Percentiles rank a stretch among this genome's conserved stretches.
Evolutionary conservation across 2,113 vertebrate species (phyloP).

Genomic region (Percina caprodes): DNA sequence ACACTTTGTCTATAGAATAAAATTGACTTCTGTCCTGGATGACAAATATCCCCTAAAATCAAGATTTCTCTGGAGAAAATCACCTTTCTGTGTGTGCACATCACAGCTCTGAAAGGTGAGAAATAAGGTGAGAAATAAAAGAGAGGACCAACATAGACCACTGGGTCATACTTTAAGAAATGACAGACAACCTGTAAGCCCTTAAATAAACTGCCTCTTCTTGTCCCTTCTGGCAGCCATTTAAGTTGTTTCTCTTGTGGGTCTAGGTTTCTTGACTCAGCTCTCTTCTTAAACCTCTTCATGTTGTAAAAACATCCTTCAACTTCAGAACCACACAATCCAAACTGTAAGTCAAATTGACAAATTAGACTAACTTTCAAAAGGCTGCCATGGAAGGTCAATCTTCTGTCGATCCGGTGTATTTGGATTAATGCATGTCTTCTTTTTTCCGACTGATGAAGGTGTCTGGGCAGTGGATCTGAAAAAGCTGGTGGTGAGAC

Average conservation of each 20-base stretch:
- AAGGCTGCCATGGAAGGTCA: constrained; percentile 25
- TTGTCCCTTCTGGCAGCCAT: background rate
- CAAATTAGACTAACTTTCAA: constrained; percentile 22
- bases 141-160: background rate
- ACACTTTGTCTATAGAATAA: background rate
- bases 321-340: constrained; percentile 16
- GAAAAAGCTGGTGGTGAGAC: constrained; percentile 44
- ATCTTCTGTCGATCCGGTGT: constrained; percentile 42
- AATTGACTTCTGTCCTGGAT: background rate
- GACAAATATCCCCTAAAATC: background rate
- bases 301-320: constrained; percentile 28
- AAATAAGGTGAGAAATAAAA: constrained; percentile 14
- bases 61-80: no score
- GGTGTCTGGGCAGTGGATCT: constrained; percentile 30
- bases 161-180: background rate
- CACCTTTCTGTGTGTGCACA: no score
- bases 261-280: constrained; percentile 25
- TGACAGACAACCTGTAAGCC: background rate
- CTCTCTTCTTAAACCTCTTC: constrained; percentile 25
- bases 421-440: constrained; percentile 41
- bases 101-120: no score
- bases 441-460: constrained; percentile 18
- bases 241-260: constrained; percentile 18
- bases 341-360: constrained; percentile 30
- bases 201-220: constrained; percentile 14